Evolutionary conservation across 2,797 vertebrate species (phyloP), one percentile per base, ranked within the genome.

Genomic region (Knipowitschia caucasica): DNA sequence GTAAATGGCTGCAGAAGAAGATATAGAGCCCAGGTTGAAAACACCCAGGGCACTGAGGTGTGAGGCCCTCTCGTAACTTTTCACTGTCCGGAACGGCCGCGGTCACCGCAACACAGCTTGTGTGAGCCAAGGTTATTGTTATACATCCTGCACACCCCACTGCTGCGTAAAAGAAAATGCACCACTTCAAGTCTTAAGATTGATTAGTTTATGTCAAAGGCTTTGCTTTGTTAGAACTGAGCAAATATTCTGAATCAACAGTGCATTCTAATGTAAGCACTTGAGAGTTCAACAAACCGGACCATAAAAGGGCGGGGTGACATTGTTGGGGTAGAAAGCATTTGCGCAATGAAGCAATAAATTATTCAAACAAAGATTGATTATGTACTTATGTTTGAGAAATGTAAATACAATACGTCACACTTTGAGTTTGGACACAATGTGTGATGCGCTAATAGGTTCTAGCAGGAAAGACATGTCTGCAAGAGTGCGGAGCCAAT

Each of bases 401-500:
- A 31, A 14, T 33, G 46, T 33, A 33, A 23, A 49, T 33, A 1
- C 11, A 17, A 9, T 24, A 20, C 7, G 10, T 5, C 24, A 27
- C 7, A 2, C 5, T 10, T 39, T 8, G 15, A 43, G 12, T 42
- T 34, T 12, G 15, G 5, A 23, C 45, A 49, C 17, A 24, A 45
- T 25, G 45, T 24, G 20, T 11, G 9, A 17, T 12, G 20, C 8
- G 40, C 58, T 55, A 60, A 62, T 53, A 43, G 49, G 55, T 53
- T 60, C 51, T 36, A 66, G 64, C 56, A 69, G 58, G 58, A 11
- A 9, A 40, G 64, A 72, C 55, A 56, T 43, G 7, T 17, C 50
- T 58, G 46, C 40, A 50, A 56, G 30, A 0, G 12, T 71, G 78
- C 34, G 59, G 45, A 55, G 67, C 51, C 60, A 75, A 67, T 20